A percentile compares a stretch with the other conserved stretches of the same genome.
Evolutionary conservation across 2,113 vertebrate species (phyloP).

Genomic region (Girardinichthys multiradiatus): DNA sequence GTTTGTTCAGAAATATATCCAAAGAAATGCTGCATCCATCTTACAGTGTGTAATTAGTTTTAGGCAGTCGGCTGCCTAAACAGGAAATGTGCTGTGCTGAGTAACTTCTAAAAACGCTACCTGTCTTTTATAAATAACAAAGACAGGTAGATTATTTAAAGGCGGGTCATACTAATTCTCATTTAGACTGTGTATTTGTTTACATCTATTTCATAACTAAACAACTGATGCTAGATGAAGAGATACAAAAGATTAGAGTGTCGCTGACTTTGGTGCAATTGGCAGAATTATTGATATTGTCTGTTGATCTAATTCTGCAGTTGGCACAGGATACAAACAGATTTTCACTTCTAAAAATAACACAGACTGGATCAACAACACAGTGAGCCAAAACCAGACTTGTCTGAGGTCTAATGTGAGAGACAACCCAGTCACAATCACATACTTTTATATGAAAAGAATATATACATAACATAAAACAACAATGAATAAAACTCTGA

Average conservation of each 20-base stretch:
- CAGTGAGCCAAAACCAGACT: background rate
- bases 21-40: background rate
- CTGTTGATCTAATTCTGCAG: background rate
- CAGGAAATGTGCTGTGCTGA: background rate
- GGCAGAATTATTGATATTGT: background rate
- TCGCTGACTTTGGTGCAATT: background rate
- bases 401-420: background rate
- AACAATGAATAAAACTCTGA: background rate
- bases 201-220: background rate
- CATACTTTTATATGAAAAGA: background rate
- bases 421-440: background rate
- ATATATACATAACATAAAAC: background rate
- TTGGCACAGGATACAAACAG: background rate
- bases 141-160: background rate
- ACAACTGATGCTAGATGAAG: background rate
- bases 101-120: background rate
- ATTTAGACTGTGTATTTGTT: background rate
- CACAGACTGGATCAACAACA: background rate
- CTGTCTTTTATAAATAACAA: background rate
- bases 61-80: background rate
- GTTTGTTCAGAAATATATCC: background rate
- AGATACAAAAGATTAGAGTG: background rate
- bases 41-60: background rate
- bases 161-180: background rate
- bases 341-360: conserved; percentile 9